Conservation (phyloP, 2,888 invertebrate genomes). For the Escarpia spicata region DNA sequence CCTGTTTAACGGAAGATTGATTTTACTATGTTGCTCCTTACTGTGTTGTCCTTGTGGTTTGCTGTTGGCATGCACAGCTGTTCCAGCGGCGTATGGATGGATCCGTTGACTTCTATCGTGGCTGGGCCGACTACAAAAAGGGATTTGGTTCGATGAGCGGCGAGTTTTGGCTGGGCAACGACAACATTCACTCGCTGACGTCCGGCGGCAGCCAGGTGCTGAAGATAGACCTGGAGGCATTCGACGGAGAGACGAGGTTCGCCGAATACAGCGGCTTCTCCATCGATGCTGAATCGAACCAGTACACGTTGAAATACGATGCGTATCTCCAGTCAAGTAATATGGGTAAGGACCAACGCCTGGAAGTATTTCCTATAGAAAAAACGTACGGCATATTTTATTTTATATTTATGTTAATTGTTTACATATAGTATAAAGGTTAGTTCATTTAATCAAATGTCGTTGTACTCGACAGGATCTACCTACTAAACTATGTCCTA, state of each 20-base stretch:
- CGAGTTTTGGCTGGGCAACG: constrained; percentile 3
- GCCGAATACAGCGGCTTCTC: not conserved
- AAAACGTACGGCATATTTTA: too few relatives aligned
- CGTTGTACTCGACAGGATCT: too few relatives aligned
- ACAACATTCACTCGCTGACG: not conserved
- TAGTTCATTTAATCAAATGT: too few relatives aligned
- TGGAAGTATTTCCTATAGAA: too few relatives aligned
- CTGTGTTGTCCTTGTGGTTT: not conserved
- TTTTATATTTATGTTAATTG: too few relatives aligned
- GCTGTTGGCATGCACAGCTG: not conserved
- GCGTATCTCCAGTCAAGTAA: not conserved
- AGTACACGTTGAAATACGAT: not conserved
- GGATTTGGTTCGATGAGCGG: not conserved
- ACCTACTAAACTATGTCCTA: too few relatives aligned
- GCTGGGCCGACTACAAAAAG: not conserved
- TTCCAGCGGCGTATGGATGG: not conserved
- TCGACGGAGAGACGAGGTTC: not conserved
- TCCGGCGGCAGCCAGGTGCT: not conserved
- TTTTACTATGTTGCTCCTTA: not conserved
- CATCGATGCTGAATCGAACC: not conserved
- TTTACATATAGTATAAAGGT: too few relatives aligned
- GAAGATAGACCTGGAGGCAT: not conserved
- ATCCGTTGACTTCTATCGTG: not conserved
- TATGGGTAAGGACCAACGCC: not conserved
- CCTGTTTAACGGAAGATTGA: too few relatives aligned